Conservation (phyloP, 1,140 invertebrate genomes). For the Periplaneta americana region DNA sequence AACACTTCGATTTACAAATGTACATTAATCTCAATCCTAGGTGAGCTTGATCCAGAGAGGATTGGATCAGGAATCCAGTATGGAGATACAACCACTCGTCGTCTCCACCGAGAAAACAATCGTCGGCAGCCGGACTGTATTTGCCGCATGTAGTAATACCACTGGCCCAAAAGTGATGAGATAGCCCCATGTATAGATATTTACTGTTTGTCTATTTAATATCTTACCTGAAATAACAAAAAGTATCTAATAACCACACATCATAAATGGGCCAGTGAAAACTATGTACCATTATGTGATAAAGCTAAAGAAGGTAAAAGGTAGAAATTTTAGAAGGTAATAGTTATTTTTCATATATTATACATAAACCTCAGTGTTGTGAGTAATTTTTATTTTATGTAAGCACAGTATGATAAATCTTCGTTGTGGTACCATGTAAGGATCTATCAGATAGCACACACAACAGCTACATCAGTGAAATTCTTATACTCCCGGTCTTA, state of each 20-base stretch:
- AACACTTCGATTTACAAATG: too few relatives aligned
- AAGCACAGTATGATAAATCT: neutral
- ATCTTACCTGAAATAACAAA: neutral
- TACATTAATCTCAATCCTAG: constrained; percentile 31
- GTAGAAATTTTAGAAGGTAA: neutral
- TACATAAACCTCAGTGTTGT: neutral
- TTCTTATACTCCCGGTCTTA: too few relatives aligned
- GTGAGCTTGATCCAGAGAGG: constrained; percentile 74
- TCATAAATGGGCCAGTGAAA: neutral
- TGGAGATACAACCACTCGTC: constrained; percentile 45
- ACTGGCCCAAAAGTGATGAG: neutral
- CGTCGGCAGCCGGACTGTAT: constrained; percentile 39
- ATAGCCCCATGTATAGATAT: neutral
- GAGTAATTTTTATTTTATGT: neutral
- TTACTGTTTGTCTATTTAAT: neutral
- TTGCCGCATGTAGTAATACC: constrained; percentile 32
- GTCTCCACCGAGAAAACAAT: constrained; percentile 35
- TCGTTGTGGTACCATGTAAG: neutral
- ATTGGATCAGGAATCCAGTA: constrained; percentile 76
- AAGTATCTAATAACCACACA: neutral
- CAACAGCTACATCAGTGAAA: too few relatives aligned
- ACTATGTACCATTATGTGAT: neutral
- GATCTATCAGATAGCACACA: too few relatives aligned
- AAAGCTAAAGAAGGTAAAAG: neutral
- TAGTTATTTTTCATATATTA: neutral